Evolutionary conservation across 2,113 vertebrate genomes (phyloP), one percentile per base, ranked within the genome.

Genomic region (Corythornis madagascariensis): DNA sequence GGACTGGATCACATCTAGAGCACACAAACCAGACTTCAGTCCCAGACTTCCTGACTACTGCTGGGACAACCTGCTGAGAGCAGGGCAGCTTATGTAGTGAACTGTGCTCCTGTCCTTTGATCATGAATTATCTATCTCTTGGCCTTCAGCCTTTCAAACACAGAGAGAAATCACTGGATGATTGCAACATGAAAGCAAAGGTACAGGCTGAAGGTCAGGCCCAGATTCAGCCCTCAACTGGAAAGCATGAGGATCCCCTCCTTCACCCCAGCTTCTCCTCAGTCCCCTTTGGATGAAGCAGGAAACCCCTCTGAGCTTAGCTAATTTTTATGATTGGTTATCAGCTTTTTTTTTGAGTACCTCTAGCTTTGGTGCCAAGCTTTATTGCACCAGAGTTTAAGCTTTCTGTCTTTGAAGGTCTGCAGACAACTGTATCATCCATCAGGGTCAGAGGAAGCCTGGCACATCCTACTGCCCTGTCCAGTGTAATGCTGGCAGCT

Each of bases 101-200:
- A 28, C 70, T 57, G 69, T 20, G 25, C 13, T 77, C 75, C 60
- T 50, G 64, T 73, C 69, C 88, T 96, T 95, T 93, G 88, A 88
- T 90, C 65, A 19, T 57, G 12, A 96, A 94, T 88, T 94, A 50
- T 55, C 57, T 75, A 90, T 26, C 42, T 94, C 47, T 91, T 89
- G 83, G 79, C 83, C 86, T 93, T 89, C 79, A 88, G 66, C 40
- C 69, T 75, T 88, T 75, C 57, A 84, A 75, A 95, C 79, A 90
- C n/a, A 1, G 1, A 16, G 35, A 81, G 90, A 75, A 78, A 35
- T 38, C 67, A 70, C 79, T 80, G 76, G 67, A 60, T 86, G 35
- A 86, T 96, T 96, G 92, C 94, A 90, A 90, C 93, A 96, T 28
- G 85, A 63, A 92, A 83, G 72, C 67, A 92, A 82, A 96, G 61